Evolutionary conservation across 2,888 invertebrate species (phyloP).

Genomic region (Philonicus albiceps): DNA sequence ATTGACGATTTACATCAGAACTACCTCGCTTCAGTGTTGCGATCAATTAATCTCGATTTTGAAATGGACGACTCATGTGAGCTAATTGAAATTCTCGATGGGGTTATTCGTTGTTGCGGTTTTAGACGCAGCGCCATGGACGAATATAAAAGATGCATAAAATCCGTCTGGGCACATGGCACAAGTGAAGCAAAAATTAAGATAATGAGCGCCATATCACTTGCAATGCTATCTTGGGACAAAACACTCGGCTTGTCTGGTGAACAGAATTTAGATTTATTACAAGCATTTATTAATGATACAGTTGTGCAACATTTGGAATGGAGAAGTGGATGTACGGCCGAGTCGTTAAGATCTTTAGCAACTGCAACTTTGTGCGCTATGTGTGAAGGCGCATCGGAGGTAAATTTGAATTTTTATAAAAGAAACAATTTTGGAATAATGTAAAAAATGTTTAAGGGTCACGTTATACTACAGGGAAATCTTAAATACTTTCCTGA

Average conservation of each 20-base stretch:
- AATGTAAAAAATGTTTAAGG: constrained; percentile 22
- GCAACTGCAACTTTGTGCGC: constrained; percentile 61
- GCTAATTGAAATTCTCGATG: constrained; percentile 58
- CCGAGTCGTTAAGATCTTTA: constrained; percentile 60
- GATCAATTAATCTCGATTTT: constrained; percentile 57
- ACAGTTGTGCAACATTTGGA: constrained; percentile 57
- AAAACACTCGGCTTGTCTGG: constrained; percentile 46
- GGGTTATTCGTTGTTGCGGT: constrained; percentile 56
- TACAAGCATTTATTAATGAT: constrained; percentile 53
- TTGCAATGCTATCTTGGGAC: constrained; percentile 57
- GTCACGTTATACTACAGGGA: constrained; percentile 53
- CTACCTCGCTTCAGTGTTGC: constrained; percentile 55
- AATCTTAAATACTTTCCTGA: constrained; percentile 55
- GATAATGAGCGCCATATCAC: constrained; percentile 58
- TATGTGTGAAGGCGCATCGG: constrained; percentile 56
- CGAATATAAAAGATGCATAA: constrained; percentile 55
- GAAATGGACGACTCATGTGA: constrained; percentile 57
- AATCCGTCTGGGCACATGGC: constrained; percentile 55
- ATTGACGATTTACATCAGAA: constrained; percentile 54
- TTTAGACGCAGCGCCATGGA: constrained; percentile 55
- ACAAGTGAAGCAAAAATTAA: constrained; percentile 58
- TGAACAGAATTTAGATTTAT: constrained; percentile 53
- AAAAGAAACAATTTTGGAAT: not conserved
- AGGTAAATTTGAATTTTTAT: constrained; percentile 42
- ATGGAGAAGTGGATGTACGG: constrained; percentile 60